A percentile compares a stretch with the other conserved stretches of the same genome.
phyloP scores from a whole-genome alignment of 1,140 invertebrate genomes.

The Eupeodes corollae region DNA sequence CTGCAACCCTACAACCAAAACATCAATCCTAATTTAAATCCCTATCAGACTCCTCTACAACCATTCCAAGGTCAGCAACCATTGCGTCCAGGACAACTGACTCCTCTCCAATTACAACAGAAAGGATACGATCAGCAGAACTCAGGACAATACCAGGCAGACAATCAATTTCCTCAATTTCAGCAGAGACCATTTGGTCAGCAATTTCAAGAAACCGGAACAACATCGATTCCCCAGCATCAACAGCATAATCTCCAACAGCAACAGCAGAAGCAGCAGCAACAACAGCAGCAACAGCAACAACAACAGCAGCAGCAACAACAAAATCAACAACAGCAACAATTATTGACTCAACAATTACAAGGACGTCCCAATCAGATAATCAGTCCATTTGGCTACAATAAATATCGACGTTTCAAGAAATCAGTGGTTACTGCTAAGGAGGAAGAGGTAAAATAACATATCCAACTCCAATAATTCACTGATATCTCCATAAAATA shows the following conservation, averaged over 20 bases:
- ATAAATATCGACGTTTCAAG: constrained; percentile 31
- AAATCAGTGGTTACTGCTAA: constrained; percentile 12
- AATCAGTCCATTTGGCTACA: constrained; percentile 28
- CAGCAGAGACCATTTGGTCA: constrained; percentile 11
- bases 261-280: constrained; percentile 15
- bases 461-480: too few species aligned
- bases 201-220: constrained; percentile 7
- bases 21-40: constrained; percentile 31
- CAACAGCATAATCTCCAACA: constrained; percentile 20
- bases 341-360: constrained; percentile 25
- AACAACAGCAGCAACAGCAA: constrained; percentile 11
- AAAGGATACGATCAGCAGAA: constrained; percentile 18
- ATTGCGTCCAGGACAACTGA: constrained; percentile 3
- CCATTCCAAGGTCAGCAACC: constrained; percentile 23
- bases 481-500: too few species aligned
- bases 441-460: too few species aligned
- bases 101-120: constrained; percentile 18
- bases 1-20: constrained; percentile 34
- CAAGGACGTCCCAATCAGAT: constrained; percentile 27
- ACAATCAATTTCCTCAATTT: constrained; percentile 18
- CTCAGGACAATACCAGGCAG: constrained; percentile 25
- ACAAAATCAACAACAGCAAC: constrained; percentile 29
- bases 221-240: constrained; percentile 12
- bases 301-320: constrained; percentile 22
- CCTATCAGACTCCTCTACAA: constrained; percentile 27